These are phyloP conservation scores for Valencia hispanica DNA, from an alignment of 2,797 vertebrate genomes.

Conservation along the genomic window DNA sequence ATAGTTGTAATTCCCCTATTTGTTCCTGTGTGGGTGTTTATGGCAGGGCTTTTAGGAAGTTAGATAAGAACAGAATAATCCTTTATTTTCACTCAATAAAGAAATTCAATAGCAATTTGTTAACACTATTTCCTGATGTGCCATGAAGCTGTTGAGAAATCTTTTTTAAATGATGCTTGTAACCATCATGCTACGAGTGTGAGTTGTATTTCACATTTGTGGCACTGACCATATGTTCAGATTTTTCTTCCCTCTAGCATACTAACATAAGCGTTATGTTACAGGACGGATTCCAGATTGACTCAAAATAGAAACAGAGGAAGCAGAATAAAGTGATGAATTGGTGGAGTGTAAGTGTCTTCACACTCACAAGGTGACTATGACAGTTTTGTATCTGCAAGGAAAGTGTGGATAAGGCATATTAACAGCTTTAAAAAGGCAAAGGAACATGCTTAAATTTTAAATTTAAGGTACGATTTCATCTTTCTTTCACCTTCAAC, in stretches of 20 bases:
- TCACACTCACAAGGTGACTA: constrained; percentile 10
- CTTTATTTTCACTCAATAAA: neutral
- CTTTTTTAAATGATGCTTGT: neutral
- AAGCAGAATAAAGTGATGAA: neutral
- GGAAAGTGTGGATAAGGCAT: neutral
- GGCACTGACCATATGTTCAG: neutral
- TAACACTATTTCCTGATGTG: neutral
- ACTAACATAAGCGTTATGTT: neutral
- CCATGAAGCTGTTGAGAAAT: neutral
- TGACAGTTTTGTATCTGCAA: constrained; percentile 7
- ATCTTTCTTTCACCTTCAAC: neutral
- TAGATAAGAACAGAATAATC: neutral
- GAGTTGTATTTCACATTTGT: neutral
- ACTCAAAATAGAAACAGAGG: constrained; percentile 6
- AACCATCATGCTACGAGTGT: neutral
- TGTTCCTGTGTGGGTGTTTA: neutral
- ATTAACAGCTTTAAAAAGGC: constrained; percentile 18
- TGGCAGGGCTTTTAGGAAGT: neutral
- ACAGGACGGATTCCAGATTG: neutral
- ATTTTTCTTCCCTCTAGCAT: neutral
- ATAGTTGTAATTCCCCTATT: neutral
- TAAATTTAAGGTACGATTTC: neutral
- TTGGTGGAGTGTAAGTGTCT: neutral
- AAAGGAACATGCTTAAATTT: constrained; percentile 17
- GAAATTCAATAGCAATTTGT: neutral